Base-by-base conservation (phyloP, 2,888 invertebrate genomes). In the Schrankia costaestrigalis region DNA sequence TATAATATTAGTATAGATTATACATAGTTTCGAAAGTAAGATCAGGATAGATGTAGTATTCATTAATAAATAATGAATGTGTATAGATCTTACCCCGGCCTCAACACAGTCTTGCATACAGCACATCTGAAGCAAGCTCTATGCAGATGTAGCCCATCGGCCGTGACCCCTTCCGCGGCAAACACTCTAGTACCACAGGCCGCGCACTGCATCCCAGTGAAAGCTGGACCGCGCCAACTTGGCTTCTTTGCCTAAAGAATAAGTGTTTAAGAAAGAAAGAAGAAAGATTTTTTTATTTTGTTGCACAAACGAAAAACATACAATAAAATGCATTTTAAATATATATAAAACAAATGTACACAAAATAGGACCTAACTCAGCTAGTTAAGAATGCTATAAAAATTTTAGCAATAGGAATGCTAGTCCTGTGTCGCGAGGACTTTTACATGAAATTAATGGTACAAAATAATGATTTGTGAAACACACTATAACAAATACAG, bases 81-180 rank as follows among this genome's bases (percentile, higher is more conserved):
- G 3, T 8, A 18, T 7, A 22, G 1, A 5, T 18, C 65, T 67
- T 18, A 87, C 86, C 95, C 95, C 26, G 97, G 91, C 26, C 97
- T 90, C 26, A 98, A 89, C 41, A 93, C 93, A 3, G 94, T 92
- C 62, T 93, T 93, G 81, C 98, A 98, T 73, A 96, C 96, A 76
- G 97, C 95, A 83, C 98, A 98, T 44, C 95, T 93, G 86, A 98
- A 95, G 85, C 98, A 98, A 25, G 94, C 94, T 37, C 97, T 92
- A 82, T 98, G 98, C 74, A 98, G 92, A 66, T 95, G 95, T 62
- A 95, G 90, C 9, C 97, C 97, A 88, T 97, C 96, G 0, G 86
- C 84, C 26, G 92, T 93, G 47, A 97, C 91, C 47, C 95, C 91
- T 78, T 98, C 98, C 89, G 98, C 97, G 14, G 98, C 91, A 78